phyloP scores from a whole-genome alignment of 2,888 invertebrate genomes.

The Spodoptera littoralis region DNA sequence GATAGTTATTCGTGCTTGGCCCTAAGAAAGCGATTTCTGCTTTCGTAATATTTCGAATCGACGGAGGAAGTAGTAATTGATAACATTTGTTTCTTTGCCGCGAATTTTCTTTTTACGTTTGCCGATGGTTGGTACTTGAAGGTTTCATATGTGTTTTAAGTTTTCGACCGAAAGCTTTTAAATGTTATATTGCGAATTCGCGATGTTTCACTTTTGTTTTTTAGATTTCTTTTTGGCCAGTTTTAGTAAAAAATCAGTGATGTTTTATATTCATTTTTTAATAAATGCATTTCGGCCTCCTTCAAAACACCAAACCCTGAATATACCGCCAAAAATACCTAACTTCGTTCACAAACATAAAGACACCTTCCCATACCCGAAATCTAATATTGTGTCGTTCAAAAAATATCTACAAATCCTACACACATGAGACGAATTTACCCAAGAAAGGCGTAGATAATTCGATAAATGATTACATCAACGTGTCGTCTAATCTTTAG shows the following conservation, averaged over 20 bases:
- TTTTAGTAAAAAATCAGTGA: too few species aligned
- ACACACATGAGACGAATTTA: background rate
- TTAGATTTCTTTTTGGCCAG: too few species aligned
- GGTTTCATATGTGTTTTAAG: conserved; percentile 27
- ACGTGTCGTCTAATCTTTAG: conserved; percentile 25
- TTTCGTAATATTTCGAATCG: conserved; percentile 31
- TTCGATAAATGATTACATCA: conserved; percentile 34
- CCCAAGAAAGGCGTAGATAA: background rate
- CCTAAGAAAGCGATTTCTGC: conserved; percentile 31
- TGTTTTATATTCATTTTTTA: too few species aligned
- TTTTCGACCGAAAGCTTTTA: conserved; percentile 20
- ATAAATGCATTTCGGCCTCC: too few species aligned
- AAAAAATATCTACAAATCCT: background rate
- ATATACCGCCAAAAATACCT: too few species aligned
- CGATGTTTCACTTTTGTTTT: too few species aligned
- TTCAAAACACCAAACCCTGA: too few species aligned
- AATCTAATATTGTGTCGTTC: too few species aligned
- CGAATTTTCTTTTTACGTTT: conserved; percentile 47
- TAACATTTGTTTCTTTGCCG: conserved; percentile 37
- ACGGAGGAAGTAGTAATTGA: conserved; percentile 47
- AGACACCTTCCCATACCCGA: too few species aligned
- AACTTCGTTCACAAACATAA: too few species aligned
- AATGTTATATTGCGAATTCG: background rate
- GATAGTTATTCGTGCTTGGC: too few species aligned
- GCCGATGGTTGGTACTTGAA: conserved; percentile 9